phyloP scores from a whole-genome alignment of 2,797 vertebrate genomes.

The Siniperca undulata region DNA sequence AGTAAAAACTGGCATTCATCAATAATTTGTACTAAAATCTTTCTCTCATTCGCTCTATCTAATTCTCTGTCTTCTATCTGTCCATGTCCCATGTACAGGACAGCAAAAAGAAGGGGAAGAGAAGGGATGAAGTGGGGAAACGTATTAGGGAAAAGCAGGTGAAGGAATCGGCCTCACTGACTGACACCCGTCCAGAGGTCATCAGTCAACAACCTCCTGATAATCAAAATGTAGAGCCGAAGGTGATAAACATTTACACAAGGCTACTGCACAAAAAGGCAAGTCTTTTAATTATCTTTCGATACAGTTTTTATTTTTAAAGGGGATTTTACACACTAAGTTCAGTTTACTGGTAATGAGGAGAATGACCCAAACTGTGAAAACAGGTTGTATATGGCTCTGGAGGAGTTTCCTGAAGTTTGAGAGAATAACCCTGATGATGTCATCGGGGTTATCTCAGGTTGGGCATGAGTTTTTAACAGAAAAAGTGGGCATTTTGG shows the following conservation, averaged over 20 bases:
- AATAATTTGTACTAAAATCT: background rate
- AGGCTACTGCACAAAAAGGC: slow-evolving; percentile 80
- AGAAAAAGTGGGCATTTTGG: background rate
- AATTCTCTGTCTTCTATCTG: slow-evolving; percentile 11
- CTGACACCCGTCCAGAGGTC: background rate
- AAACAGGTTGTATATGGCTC: background rate
- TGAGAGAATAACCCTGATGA: background rate
- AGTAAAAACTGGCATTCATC: background rate
- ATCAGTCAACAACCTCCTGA: background rate
- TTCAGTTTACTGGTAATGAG: background rate
- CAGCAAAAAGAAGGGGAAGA: slow-evolving; percentile 70
- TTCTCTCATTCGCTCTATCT: background rate
- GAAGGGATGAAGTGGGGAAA: slow-evolving; percentile 70
- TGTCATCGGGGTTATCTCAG: background rate
- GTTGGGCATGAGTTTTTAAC: background rate
- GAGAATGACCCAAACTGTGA: background rate
- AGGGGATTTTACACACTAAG: background rate
- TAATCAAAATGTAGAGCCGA: slow-evolving; percentile 60
- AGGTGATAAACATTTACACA: slow-evolving; percentile 77
- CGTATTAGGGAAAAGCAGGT: slow-evolving; percentile 45
- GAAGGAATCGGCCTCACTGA: slow-evolving; percentile 45
- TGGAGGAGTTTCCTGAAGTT: background rate
- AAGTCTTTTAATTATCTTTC: slow-evolving; percentile 11
- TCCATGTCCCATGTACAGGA: slow-evolving; percentile 69
- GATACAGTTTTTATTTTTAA: background rate